These are phyloP conservation scores for Meles meles DNA, from an alignment of 2,113 vertebrate species.

Conservation along the genomic window DNA sequence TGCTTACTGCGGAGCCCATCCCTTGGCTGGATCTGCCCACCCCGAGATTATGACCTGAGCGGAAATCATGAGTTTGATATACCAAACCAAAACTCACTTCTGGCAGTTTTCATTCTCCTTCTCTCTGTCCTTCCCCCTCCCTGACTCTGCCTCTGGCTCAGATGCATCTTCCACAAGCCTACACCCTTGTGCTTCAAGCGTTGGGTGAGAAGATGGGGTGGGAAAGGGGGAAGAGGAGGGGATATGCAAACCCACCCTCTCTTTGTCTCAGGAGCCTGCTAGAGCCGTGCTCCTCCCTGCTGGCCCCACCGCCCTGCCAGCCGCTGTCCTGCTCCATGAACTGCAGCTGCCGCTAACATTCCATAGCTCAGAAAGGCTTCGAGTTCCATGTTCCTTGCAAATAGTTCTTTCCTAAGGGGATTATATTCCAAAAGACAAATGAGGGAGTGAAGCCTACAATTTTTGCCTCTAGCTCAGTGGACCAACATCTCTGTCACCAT, in stretches of 20 bases:
- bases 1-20: not conserved
- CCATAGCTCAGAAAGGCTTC: not conserved
- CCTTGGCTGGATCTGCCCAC: not conserved
- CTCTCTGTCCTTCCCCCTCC: not conserved
- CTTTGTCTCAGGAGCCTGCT: not conserved
- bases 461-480: not conserved
- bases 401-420: not conserved
- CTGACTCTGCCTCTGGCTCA: not conserved
- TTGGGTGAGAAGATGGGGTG: not conserved
- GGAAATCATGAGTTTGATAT: not conserved
- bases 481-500: not conserved
- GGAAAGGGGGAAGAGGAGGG: not conserved
- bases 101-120: not conserved
- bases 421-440: not conserved
- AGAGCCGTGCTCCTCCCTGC: not conserved
- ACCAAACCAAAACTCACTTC: not conserved
- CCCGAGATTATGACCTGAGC: no score
- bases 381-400: not conserved
- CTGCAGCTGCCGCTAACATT: not conserved
- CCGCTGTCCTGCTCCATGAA: not conserved
- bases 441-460: not conserved
- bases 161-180: not conserved
- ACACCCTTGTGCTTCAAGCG: no score
- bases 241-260: not conserved
- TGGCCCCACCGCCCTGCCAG: not conserved